Percentiles rank a stretch among this genome's conserved stretches.
Evolutionary conservation across 1,140 invertebrate species (phyloP).

Genomic region (Drosophila serrata): DNA sequence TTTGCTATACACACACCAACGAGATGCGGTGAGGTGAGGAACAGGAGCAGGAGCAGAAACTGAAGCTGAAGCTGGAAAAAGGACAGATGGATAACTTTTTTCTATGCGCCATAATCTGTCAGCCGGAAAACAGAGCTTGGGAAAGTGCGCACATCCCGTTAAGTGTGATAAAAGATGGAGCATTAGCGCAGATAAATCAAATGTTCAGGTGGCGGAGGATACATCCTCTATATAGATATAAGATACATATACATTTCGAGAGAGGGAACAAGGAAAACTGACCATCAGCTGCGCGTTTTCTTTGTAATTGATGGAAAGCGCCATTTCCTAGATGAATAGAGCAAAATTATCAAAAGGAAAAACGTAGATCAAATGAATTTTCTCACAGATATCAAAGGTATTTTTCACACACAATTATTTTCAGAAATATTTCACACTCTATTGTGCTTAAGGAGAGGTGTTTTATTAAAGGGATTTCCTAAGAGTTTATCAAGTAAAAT

Average conservation of each 20-base stretch:
- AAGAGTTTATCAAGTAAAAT: not conserved
- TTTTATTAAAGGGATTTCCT: not conserved
- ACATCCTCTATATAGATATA: not conserved
- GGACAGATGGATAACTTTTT: slow-evolving; percentile 39
- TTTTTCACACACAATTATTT: not conserved
- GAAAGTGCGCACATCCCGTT: slow-evolving; percentile 54
- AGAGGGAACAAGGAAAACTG: slow-evolving; percentile 29
- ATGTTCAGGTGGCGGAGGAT: slow-evolving; percentile 40
- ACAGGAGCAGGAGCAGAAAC: slow-evolving; percentile 1
- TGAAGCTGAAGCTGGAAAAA: not conserved
- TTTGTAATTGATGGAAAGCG: slow-evolving; percentile 28
- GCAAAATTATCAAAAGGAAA: slow-evolving; percentile 21
- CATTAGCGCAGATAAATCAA: slow-evolving; percentile 73
- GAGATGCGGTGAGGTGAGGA: slow-evolving; percentile 12
- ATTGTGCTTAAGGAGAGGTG: not conserved
- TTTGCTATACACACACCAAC: slow-evolving; percentile 15
- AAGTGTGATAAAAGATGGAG: slow-evolving; percentile 62
- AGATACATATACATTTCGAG: not conserved
- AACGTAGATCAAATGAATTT: slow-evolving; percentile 7
- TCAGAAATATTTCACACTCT: too few relatives aligned
- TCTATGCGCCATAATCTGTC: slow-evolving; percentile 49
- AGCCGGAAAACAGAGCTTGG: slow-evolving; percentile 41
- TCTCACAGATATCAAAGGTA: slow-evolving; percentile 1
- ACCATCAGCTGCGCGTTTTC: slow-evolving; percentile 64
- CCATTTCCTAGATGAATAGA: slow-evolving; percentile 50